A percentile compares a stretch with the other conserved stretches of the same genome.
These are phyloP conservation scores for Shinisaurus crocodilurus DNA, from an alignment of 2,113 vertebrate genomes.

Conservation along the genomic window DNA sequence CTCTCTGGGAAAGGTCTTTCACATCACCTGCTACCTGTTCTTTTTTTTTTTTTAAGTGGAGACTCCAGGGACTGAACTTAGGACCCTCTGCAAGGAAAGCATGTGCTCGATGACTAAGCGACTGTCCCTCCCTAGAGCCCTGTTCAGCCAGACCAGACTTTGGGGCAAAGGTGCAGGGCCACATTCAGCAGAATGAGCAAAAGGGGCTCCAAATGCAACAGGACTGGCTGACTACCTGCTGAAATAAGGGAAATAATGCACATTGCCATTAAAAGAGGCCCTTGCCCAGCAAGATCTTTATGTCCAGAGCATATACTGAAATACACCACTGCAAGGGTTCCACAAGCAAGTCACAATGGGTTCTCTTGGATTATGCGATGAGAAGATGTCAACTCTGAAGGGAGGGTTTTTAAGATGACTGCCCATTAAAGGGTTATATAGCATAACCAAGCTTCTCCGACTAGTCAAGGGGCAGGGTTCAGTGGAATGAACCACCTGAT, in stretches of 20 bases:
- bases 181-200: neutral
- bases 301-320: neutral
- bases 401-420: no score
- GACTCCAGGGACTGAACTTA: neutral
- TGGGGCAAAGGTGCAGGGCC: neutral
- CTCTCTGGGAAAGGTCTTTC: neutral
- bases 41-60: neutral
- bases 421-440: no score
- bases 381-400: no score
- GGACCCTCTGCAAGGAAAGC: neutral
- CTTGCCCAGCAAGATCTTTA: neutral
- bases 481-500: no score
- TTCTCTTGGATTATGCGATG: no score
- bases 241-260: neutral
- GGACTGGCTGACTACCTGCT: neutral
- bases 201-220: neutral
- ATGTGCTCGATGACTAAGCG: neutral
- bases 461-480: no score
- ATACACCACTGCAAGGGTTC: neutral
- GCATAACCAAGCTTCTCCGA: no score
- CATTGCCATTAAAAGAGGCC: neutral
- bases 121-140: neutral
- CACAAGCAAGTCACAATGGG: neutral
- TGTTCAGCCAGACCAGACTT: neutral
- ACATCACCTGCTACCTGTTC: neutral